Evolutionary conservation across 2,797 vertebrate species (phyloP).

Genomic region (Delichon dasypus): DNA sequence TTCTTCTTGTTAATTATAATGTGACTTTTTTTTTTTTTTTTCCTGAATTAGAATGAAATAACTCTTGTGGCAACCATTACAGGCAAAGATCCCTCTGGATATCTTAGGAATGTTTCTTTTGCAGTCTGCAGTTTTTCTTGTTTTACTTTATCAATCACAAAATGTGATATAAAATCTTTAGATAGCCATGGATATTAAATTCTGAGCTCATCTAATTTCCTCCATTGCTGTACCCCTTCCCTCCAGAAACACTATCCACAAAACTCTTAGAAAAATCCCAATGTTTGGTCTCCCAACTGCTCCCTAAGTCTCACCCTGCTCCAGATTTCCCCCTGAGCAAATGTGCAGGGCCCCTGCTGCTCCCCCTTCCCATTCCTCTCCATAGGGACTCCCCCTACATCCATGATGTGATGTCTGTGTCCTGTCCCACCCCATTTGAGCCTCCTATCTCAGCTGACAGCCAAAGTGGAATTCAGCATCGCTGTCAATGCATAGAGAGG

Average conservation of each 20-base stretch:
- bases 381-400: fast-evolving
- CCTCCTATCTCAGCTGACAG: background rate
- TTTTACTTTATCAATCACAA: background rate
- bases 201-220: background rate
- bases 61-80: background rate
- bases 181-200: background rate
- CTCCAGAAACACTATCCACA: background rate
- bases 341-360: background rate
- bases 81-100: background rate
- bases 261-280: background rate
- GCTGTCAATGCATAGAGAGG: background rate
- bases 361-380: background rate
- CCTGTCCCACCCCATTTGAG: background rate
- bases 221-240: background rate
- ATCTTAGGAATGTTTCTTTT: background rate
- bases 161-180: background rate
- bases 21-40: background rate
- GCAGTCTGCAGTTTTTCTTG: background rate
- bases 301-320: background rate
- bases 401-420: background rate
- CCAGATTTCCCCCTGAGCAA: background rate
- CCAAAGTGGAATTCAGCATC: background rate
- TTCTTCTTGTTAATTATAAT: background rate
- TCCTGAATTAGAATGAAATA: background rate
- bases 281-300: background rate